Evolutionary conservation across 2,888 invertebrate species (phyloP).

Genomic region (Theodoxus fluviatilis): DNA sequence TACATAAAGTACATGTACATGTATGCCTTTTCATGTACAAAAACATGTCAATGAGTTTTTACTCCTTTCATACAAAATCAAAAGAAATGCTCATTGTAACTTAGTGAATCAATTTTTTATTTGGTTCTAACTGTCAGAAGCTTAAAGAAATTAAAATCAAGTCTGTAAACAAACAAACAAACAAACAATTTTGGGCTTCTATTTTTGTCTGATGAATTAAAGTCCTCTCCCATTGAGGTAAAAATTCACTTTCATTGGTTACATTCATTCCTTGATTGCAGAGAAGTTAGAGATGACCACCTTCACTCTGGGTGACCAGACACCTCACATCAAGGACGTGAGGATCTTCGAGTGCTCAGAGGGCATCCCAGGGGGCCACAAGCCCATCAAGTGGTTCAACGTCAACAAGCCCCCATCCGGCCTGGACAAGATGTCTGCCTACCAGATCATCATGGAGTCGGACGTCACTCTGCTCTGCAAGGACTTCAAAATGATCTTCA

Average conservation of each 20-base stretch:
- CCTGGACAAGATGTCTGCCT: slow-evolving; percentile 60
- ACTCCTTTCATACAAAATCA: background rate
- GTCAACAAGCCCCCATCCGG: slow-evolving; percentile 57
- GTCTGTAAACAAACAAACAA: too few relatives aligned
- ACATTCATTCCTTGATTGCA: too few relatives aligned
- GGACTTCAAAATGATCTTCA: slow-evolving; percentile 69
- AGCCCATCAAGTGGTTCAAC: slow-evolving; percentile 56
- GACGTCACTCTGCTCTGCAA: slow-evolving; percentile 68
- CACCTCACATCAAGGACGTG: slow-evolving; percentile 63
- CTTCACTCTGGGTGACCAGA: slow-evolving; percentile 67
- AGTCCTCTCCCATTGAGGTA: too few relatives aligned
- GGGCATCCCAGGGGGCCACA: slow-evolving; percentile 54
- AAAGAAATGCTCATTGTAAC: background rate
- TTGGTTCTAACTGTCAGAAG: too few relatives aligned
- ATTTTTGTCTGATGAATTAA: too few relatives aligned
- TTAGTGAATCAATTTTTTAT: background rate
- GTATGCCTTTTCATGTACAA: too few relatives aligned
- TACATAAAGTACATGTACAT: too few relatives aligned
- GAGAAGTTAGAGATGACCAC: slow-evolving; percentile 67
- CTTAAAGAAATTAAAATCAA: too few relatives aligned
- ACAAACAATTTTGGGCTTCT: too few relatives aligned
- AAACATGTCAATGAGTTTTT: too few relatives aligned
- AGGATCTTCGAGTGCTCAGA: slow-evolving; percentile 64
- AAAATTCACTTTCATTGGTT: too few relatives aligned
- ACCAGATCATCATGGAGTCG: slow-evolving; percentile 67